These are phyloP conservation scores for Aselliscus stoliczkanus DNA, from an alignment of 2,797 vertebrate genomes.

Conservation along the genomic window DNA sequence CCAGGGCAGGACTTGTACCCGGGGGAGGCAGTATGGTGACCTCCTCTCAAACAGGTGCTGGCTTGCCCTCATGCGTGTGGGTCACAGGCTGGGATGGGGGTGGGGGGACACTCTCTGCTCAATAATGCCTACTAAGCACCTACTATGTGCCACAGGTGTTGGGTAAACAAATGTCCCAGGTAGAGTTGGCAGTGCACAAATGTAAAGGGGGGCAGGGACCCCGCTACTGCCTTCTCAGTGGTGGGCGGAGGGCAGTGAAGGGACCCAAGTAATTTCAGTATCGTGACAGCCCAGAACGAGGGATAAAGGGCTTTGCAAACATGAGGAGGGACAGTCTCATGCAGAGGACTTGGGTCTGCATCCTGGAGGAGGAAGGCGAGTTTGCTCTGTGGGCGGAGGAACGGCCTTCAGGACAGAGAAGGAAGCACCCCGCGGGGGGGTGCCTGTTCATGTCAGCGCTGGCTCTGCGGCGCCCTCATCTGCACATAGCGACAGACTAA, in stretches of 20 bases:
- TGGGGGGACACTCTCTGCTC: neutral
- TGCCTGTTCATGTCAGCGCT: neutral
- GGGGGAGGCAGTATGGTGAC: neutral
- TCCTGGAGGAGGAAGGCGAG: neutral
- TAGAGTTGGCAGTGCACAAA: neutral
- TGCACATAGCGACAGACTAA: neutral
- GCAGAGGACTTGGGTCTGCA: neutral
- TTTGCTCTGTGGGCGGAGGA: neutral
- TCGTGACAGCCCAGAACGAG: neutral
- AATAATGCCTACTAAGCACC: neutral
- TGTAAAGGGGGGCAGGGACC: neutral
- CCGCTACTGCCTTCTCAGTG: neutral
- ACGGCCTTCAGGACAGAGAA: neutral
- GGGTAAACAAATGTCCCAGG: neutral
- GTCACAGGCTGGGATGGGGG: neutral
- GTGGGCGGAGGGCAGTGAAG: neutral
- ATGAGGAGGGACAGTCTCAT: no score
- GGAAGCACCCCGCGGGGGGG: accelerated
- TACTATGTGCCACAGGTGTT: neutral
- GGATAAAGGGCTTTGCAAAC: neutral
- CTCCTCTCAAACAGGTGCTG: neutral
- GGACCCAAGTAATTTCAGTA: neutral
- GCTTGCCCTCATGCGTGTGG: neutral
- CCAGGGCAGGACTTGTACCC: neutral
- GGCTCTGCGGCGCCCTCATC: neutral